Base-by-base conservation (phyloP, 2,888 invertebrate species). In the Cloeon dipterum region DNA sequence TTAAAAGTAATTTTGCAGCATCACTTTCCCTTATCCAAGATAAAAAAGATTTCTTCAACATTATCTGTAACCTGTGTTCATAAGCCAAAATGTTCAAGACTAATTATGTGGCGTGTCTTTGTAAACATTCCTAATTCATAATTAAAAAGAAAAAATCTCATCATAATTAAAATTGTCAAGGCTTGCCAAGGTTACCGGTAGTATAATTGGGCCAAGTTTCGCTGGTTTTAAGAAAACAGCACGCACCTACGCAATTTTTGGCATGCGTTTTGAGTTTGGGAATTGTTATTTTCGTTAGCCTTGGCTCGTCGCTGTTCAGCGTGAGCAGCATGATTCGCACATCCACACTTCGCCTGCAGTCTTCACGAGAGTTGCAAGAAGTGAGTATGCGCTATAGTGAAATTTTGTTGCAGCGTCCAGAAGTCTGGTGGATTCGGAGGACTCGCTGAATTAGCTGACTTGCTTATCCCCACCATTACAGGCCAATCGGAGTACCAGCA, bases 341-440 rank as follows among this genome's bases (percentile, higher is more conserved):
- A 16, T 68, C 75, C 1, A 78, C 81, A 0, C 66, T 67, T 44
- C 65, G 73, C 29, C 66, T 85, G 48, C 83, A 75, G 46, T 74
- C 77, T 5, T 67, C 66, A 39, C 74, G 74, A 48, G 78, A 83
- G 51, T 59, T 81, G 20, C 65, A 70, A 41, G 78, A 85, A 61
- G 81, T 79, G 60, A 62, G 57, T 55, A 42, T 26, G 38, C 19
- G 18, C 8, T 5, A 32, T 29, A 40, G 36, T 21, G 26, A 34
- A 14, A n/a, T 21, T 29, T n/a, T 29, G 23, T 29, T 29, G 29
- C 29, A 29, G 29, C 29, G 8, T 14, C 10, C 29, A 5, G n/a
- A 29, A 29, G n/a, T n/a, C 16, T 14, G 29, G 29, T 7, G 16
- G 7, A 7, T n/a, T 29, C 5, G 29, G 29, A n/a, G n/a, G n/a